Evolutionary conservation across 2,797 vertebrate genomes (phyloP).

Genomic region (Pipistrellus nathusii): DNA sequence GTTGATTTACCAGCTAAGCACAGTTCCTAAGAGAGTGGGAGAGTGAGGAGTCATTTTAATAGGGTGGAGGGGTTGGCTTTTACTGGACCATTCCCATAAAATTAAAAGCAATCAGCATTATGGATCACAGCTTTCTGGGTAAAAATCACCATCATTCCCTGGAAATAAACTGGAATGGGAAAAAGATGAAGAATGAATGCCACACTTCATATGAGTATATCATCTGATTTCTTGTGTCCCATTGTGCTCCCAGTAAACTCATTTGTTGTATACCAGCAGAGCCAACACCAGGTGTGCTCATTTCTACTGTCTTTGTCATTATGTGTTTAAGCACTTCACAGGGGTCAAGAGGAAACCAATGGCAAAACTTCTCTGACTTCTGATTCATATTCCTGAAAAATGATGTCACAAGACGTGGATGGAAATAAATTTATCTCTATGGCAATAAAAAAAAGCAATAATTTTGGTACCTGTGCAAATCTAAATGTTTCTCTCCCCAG

Average conservation of each 20-base stretch:
- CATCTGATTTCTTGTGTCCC: slow-evolving; percentile 67
- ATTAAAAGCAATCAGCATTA: slow-evolving; percentile 63
- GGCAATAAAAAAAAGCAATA: neutral
- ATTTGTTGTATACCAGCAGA: neutral
- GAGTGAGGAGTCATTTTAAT: slow-evolving; percentile 4
- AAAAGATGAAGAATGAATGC: slow-evolving; percentile 2
- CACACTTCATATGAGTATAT: neutral
- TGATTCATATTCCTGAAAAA: neutral
- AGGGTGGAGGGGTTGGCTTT: slow-evolving; percentile 33
- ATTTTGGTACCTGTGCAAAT: neutral
- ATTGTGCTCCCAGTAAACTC: slow-evolving; percentile 66
- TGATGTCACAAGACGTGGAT: neutral
- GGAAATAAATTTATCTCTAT: neutral
- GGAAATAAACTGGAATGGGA: neutral
- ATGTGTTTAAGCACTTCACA: neutral
- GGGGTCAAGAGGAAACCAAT: neutral
- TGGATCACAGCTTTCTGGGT: slow-evolving; percentile 43
- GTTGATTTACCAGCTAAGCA: slow-evolving; percentile 84
- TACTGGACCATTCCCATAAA: slow-evolving; percentile 67
- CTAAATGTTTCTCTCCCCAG: neutral
- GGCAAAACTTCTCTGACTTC: neutral
- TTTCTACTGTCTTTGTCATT: neutral
- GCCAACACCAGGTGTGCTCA: too few species aligned
- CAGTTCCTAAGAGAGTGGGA: slow-evolving; percentile 65
- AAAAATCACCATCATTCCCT: slow-evolving; percentile 28